Base-by-base conservation (phyloP, 2,888 invertebrate species). In the Drosophila mettleri region DNA sequence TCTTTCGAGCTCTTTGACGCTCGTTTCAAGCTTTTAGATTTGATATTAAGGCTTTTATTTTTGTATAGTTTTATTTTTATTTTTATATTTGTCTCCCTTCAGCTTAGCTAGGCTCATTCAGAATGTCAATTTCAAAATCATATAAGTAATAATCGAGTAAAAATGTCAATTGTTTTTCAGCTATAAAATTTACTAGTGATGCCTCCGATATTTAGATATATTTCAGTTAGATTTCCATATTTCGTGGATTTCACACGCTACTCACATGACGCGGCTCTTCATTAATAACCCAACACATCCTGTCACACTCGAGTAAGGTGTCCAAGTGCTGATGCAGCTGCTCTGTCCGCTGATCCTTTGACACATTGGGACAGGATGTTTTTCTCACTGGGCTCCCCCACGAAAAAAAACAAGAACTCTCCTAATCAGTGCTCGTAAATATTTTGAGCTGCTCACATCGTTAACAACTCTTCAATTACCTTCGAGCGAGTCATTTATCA, bases 231-330 rank as follows among this genome's bases (percentile, higher is more conserved):
- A 69, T 73, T 76, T 59, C 12, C 59, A 66, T 72, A 64, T 69
- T 78, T n/a, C n/a, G n/a, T n/a, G n/a, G n/a, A n/a, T n/a, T n/a
- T 78, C 78, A 68, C 78, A 78, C 78, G 80, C 76, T 61, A 27
- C 73, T 76, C 79, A 49, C 33, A 63, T 77, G 16, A 38, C 69
- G 8, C 31, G 16, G 18, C 16, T 52, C 29, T 39, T 63, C 80
- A 78, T 78, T 76, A 79, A 78, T 78, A 70, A 74, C 53, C 53
- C 51, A 51, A 41, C 52, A 58, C 48, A 70, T 77, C 66, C 74
- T 61, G 63, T 77, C 41, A n/a, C 69, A 76, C 65, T 69, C 46
- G 58, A 36, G 69, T 55, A 69, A 69, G 74, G 62, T 77, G 70
- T 76, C 77, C 73, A 76, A 76, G 58, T 69, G 59, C 14, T 27